Conservation (phyloP, 2,113 vertebrate species). For the Antennarius striatus region DNA sequence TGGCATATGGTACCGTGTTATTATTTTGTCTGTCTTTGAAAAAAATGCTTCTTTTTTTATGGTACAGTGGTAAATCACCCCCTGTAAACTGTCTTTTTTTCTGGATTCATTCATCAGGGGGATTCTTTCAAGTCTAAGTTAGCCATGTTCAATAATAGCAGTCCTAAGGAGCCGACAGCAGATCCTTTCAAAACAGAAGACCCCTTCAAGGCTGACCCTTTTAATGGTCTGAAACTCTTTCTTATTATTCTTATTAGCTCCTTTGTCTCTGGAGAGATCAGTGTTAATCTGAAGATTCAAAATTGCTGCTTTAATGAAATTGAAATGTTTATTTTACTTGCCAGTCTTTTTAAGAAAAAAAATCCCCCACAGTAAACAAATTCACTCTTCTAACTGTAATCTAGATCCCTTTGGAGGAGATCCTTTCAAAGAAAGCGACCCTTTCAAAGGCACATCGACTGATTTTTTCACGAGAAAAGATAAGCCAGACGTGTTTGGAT, state of each 20-base stretch:
- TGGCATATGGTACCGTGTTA: neutral
- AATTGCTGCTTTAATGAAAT: neutral
- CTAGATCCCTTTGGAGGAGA: constrained; percentile 94
- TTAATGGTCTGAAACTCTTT: constrained; percentile 82
- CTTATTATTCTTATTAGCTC: constrained; percentile 53
- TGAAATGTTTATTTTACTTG: constrained; percentile 8
- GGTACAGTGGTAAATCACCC: no score
- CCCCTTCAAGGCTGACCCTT: constrained; percentile 90
- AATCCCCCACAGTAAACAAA: constrained; percentile 14
- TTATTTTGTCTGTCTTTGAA: neutral
- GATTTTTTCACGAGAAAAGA: constrained; percentile 88
- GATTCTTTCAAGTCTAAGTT: constrained; percentile 89
- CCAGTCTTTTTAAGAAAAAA: constrained; percentile 4
- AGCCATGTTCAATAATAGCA: constrained; percentile 84
- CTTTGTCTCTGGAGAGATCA: neutral
- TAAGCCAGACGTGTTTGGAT: constrained; percentile 84
- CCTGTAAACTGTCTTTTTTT: neutral
- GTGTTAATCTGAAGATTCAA: neutral
- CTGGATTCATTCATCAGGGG: constrained; percentile 72
- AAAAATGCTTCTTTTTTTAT: neutral
- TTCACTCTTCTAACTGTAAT: neutral
- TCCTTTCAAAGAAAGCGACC: constrained; percentile 92
- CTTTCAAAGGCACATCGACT: constrained; percentile 80
- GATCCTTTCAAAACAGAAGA: constrained; percentile 95
- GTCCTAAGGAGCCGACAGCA: constrained; percentile 78